Conservation (phyloP, 2,797 vertebrate species). For the Manis crassicaudata region DNA sequence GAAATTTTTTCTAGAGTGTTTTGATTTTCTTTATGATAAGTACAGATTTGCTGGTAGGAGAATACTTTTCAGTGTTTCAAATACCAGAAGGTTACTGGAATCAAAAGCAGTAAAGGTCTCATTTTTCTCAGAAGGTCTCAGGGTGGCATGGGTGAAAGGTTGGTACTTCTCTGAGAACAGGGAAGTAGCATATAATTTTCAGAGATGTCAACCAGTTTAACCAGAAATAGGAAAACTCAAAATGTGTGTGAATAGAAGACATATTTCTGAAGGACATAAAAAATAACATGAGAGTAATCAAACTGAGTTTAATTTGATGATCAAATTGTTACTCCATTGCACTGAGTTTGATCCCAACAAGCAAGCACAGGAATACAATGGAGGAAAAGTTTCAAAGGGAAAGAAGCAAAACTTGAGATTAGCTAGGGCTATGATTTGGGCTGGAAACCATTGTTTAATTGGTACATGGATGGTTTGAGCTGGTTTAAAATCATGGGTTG, state of each 20-base stretch:
- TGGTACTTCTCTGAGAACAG: not conserved
- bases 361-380: not conserved
- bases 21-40: slow-evolving; percentile 30
- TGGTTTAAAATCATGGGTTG: not conserved
- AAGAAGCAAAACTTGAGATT: not conserved
- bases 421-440: not conserved
- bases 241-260: not conserved
- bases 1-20: not conserved
- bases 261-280: not conserved
- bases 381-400: not conserved
- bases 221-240: not conserved
- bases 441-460: not conserved
- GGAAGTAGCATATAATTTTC: not conserved
- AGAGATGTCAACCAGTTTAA: not conserved
- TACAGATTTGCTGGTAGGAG: not conserved
- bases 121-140: not conserved
- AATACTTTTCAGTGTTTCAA: slow-evolving; percentile 41
- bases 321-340: not conserved
- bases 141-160: not conserved
- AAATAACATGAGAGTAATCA: not conserved
- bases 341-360: not conserved
- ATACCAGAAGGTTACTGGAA: not conserved
- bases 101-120: not conserved
- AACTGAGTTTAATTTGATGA: not conserved
- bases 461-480: not conserved